Evolutionary conservation across 2,888 invertebrate species (phyloP), one percentile per base, ranked within the genome.

Genomic region (Watsonalla binaria): DNA sequence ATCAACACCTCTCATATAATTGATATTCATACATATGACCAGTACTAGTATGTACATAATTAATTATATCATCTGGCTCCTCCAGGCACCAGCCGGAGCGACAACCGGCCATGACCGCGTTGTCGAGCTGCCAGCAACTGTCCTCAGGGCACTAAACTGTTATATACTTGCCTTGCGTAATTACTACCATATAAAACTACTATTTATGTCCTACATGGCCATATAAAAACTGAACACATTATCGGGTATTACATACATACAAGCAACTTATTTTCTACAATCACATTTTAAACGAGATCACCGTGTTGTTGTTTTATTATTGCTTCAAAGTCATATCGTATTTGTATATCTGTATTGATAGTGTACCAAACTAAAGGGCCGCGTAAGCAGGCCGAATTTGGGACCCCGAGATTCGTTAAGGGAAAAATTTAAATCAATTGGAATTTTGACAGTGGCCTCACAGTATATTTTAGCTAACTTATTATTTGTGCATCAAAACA

Each of bases 51-150:
- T 24, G 9, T 37, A 37, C 9, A 37, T 37, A 8, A 11, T 11
- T 42, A 42, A 11, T 11, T 11, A 11, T 42, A 42, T 11, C 11
- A 42, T 42, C 11, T 8, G 11, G 5, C 8, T 42, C 42, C 9
- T 42, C 42, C 42, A 42, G 37, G 42, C 42, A 42, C 11, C 42
- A 60, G 61, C 52, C 69, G 70, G 83, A 63, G 78, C 84, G 78
- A 77, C 77, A 81, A 80, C 81, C 84, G 84, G 70, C 84, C 88
- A 64, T 88, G 88, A 87, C 87, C 88, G 87, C 80, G 68, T 80
- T 85, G 72, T 51, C 46, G 49, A 52, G 66, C 68, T 69, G 71
- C 68, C 73, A 68, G 67, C 71, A 62, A 62, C 67, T 65, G 70
- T 67, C 65, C 67, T 61, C 67, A 63, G 66, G 62, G 61, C 70